phyloP scores from a whole-genome alignment of 2,888 invertebrate genomes.

The Sclerodermus sp. region DNA sequence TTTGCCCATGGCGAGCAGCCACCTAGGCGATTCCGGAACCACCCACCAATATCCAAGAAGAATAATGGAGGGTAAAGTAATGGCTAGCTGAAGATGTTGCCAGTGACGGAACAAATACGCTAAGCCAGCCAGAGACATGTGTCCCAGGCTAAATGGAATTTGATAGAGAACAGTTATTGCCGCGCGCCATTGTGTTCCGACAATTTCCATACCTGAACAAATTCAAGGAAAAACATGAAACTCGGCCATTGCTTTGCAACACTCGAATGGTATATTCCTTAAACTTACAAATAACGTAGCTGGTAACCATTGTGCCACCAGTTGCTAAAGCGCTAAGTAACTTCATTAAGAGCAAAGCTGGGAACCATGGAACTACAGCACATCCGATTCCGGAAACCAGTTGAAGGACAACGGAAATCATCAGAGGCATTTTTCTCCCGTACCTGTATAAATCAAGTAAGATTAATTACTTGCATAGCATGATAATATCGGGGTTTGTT shows the following conservation, averaged over 20 bases:
- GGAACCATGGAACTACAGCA: conserved; percentile 70
- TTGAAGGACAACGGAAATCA: conserved; percentile 74
- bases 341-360: conserved; percentile 67
- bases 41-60: conserved; percentile 68
- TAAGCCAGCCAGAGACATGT: conserved; percentile 66
- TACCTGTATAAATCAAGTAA: conserved; percentile 66
- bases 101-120: conserved; percentile 70
- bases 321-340: conserved; percentile 76
- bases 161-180: conserved; percentile 69
- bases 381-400: conserved; percentile 71
- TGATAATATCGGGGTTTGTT: no score
- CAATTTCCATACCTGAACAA: conserved; percentile 57
- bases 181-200: conserved; percentile 62
- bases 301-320: conserved; percentile 81
- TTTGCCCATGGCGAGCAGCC: conserved; percentile 72
- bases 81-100: conserved; percentile 69
- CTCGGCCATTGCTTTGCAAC: no score
- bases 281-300: conserved; percentile 61
- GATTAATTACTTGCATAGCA: no score
- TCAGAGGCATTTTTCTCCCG: conserved; percentile 75
- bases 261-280: conserved; percentile 57
- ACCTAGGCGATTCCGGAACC: conserved; percentile 78
- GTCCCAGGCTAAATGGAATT: conserved; percentile 72
- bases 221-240: not conserved
- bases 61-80: conserved; percentile 67